phyloP scores from a whole-genome alignment of 1,140 invertebrate species.

The Medauroidea extradentata region DNA sequence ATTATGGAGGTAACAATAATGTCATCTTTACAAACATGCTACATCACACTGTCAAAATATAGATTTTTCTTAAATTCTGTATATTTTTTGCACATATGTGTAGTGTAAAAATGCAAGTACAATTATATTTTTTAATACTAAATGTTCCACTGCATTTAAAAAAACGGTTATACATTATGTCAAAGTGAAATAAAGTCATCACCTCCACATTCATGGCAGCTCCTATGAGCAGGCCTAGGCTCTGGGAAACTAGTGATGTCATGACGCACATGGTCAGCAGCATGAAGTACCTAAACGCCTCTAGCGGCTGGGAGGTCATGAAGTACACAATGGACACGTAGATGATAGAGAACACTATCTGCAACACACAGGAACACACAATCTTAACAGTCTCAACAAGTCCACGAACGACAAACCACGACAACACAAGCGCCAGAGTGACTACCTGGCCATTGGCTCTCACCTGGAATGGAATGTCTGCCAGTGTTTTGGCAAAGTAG shows the following conservation, averaged over 20 bases:
- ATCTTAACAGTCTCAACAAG: too few relatives aligned
- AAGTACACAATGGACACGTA: conserved; percentile 93
- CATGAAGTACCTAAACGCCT: conserved; percentile 78
- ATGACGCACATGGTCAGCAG: conserved; percentile 83
- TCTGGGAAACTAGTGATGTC: conserved; percentile 88
- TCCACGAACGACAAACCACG: neutral
- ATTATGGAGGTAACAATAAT: too few relatives aligned
- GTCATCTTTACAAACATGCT: too few relatives aligned
- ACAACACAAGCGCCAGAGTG: neutral
- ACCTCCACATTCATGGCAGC: conserved; percentile 84
- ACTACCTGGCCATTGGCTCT: conserved; percentile 22
- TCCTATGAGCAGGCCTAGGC: conserved; percentile 86
- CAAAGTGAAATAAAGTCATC: too few relatives aligned
- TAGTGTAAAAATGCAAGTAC: too few relatives aligned
- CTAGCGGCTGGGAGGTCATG: conserved; percentile 89
- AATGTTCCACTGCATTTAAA: too few relatives aligned
- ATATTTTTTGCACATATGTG: too few relatives aligned
- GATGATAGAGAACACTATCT: conserved; percentile 84
- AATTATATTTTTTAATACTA: too few relatives aligned
- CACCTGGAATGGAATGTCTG: conserved; percentile 94
- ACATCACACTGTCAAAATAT: too few relatives aligned
- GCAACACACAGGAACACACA: conserved; percentile 27
- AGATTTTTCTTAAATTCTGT: too few relatives aligned
- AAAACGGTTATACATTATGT: too few relatives aligned
- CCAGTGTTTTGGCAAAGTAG: conserved; percentile 91